Conservation (phyloP, 2,797 vertebrate species). For the Pangasius sanitwongsei region DNA sequence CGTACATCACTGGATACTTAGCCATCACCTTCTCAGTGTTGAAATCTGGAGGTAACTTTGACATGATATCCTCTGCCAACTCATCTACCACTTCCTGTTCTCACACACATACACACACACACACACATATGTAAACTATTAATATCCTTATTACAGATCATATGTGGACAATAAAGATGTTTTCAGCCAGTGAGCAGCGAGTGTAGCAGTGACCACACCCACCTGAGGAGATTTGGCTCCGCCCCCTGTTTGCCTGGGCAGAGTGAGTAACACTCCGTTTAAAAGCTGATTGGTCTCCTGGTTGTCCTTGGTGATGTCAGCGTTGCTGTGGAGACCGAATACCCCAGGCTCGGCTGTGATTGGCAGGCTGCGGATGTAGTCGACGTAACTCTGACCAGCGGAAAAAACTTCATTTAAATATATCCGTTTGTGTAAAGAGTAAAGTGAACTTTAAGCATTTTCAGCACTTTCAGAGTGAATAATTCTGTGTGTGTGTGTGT, state of each 20-base stretch:
- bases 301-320: constrained; percentile 93
- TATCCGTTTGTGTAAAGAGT: no score
- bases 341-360: constrained; percentile 85
- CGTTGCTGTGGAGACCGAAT: constrained; percentile 92
- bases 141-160: neutral
- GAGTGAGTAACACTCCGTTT: constrained; percentile 85
- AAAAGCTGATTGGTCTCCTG: constrained; percentile 93
- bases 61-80: constrained; percentile 85
- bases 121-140: neutral
- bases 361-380: constrained; percentile 84
- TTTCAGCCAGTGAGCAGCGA: neutral
- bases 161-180: neutral
- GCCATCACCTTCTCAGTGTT: constrained; percentile 79
- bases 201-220: constrained; percentile 42
- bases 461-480: neutral
- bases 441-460: neutral
- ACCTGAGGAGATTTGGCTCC: constrained; percentile 90
- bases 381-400: constrained; percentile 80
- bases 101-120: constrained; percentile 32
- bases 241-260: constrained; percentile 85
- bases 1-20: constrained; percentile 85
- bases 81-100: constrained; percentile 88
- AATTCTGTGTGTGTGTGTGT: constrained; percentile 8
- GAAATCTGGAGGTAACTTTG: constrained; percentile 85
- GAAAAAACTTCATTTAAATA: neutral